Evolutionary conservation across 1,140 invertebrate genomes (phyloP), one percentile per base, ranked within the genome.

Genomic region (Hypsibius dujardini): DNA sequence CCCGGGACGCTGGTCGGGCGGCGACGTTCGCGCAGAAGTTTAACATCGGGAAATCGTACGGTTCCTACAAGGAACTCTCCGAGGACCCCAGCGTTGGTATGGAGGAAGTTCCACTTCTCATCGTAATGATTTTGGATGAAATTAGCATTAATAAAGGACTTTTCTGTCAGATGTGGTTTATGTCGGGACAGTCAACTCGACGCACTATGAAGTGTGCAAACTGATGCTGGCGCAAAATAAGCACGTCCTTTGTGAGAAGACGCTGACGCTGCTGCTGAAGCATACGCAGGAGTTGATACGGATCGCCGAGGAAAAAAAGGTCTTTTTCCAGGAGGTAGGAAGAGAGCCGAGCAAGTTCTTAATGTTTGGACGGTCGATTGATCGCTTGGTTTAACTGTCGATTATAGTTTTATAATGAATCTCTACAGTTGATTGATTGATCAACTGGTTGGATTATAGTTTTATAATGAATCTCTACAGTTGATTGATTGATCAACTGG

Each of bases 221-320:
- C 72, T 89, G 74, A 86, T 88, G 81, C 77, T 92, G 14, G 82
- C 86, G 72, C 82, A 84, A 75, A 87, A 87, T 1, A 92, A 92
- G 78, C 85, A 88, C 75, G 86, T 92, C 1, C 77, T 93, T 1
- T 89, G 88, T 76, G 90, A 93, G 77, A 93, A 92, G 79, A 88
- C 90, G 1, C 77, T 92, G 69, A 86, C 86, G 42, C 77, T 90
- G 76, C 90, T 87, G 76, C 76, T 81, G 28, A 85, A 85, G 73
- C 77, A 79, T 83, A 88, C 70, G 2, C 70, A 70, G 56, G 45
- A 70, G n/a, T n/a, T 70, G 7, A 70, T 70, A 7, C 3, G 2
- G n/a, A 7, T 62, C 3, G 70, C 70, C 40, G 46, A 70, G 42
- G 40, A 70, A 47, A 70, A 70, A 28, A 46, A 46, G 3, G 42